These are phyloP conservation scores for Brachyptera risi DNA, from an alignment of 2,888 invertebrate genomes.

Conservation along the genomic window DNA sequence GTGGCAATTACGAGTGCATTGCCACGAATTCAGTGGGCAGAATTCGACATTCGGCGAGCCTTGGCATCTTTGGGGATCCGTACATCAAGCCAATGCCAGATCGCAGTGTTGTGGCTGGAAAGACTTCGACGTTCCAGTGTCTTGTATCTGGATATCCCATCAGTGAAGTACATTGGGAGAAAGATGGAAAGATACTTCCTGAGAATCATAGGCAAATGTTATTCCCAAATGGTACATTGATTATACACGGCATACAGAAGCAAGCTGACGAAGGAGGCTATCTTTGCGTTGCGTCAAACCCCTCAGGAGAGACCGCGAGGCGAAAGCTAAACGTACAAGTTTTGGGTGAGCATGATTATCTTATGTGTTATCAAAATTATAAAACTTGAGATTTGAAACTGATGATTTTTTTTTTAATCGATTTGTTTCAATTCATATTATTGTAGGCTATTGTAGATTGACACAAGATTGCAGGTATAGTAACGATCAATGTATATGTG, in stretches of 20 bases:
- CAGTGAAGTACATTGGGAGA: constrained; percentile 36
- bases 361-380: no score
- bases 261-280: constrained; percentile 45
- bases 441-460: no score
- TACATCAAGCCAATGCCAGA: constrained; percentile 37
- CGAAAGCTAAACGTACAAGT: constrained; percentile 42
- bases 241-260: constrained; percentile 43
- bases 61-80: constrained; percentile 45
- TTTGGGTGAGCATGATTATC: constrained; percentile 41
- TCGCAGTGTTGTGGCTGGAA: constrained; percentile 41
- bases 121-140: constrained; percentile 34
- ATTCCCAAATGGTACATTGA: constrained; percentile 42
- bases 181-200: constrained; percentile 38
- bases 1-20: constrained; percentile 35
- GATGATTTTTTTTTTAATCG: no score
- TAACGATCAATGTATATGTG: no score
- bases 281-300: constrained; percentile 43
- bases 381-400: no score
- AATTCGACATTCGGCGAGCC: constrained; percentile 40
- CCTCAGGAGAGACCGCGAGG: constrained; percentile 41
- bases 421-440: no score
- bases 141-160: constrained; percentile 37
- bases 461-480: no score
- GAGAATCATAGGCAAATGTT: constrained; percentile 43
- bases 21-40: constrained; percentile 32